Conservation (phyloP, 1,140 invertebrate genomes). For the Bemisia tabaci region DNA sequence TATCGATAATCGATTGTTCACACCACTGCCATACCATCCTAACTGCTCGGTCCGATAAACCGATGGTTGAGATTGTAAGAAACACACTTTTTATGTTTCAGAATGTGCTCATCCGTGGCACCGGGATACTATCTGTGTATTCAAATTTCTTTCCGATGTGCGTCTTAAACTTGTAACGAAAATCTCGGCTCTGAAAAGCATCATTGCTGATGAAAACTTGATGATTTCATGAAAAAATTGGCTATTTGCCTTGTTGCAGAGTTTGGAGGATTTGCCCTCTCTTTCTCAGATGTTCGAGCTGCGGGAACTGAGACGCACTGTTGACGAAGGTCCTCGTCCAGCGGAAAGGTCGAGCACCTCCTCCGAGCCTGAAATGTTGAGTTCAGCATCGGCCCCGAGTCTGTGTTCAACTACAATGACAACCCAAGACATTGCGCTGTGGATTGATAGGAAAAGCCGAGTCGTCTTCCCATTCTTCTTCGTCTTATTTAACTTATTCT, state of each 20-base stretch:
- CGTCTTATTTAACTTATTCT: slow-evolving; percentile 64
- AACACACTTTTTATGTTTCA: neutral
- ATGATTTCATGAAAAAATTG: too few species aligned
- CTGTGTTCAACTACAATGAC: slow-evolving; percentile 40
- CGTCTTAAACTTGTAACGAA: too few species aligned
- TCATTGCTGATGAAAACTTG: too few species aligned
- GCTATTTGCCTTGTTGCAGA: neutral
- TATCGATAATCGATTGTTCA: too few species aligned
- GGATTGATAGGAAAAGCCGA: slow-evolving; percentile 65
- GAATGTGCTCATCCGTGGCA: neutral
- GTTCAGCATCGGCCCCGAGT: neutral
- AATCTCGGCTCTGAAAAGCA: neutral
- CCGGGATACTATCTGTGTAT: neutral
- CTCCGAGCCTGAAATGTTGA: neutral
- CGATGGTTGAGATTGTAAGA: neutral
- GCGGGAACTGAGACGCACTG: neutral
- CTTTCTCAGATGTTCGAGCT: neutral
- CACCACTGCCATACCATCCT: too few species aligned
- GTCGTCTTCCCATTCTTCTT: slow-evolving; percentile 62
- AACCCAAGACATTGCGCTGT: slow-evolving; percentile 65
- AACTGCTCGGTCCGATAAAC: too few species aligned
- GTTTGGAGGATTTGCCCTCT: neutral
- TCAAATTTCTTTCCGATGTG: neutral
- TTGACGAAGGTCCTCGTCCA: neutral
- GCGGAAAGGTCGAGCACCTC: neutral